Percentiles rank a stretch among this genome's conserved stretches.
These are phyloP conservation scores for Papilio protenor DNA, from an alignment of 2,888 invertebrate species.

Conservation along the genomic window DNA sequence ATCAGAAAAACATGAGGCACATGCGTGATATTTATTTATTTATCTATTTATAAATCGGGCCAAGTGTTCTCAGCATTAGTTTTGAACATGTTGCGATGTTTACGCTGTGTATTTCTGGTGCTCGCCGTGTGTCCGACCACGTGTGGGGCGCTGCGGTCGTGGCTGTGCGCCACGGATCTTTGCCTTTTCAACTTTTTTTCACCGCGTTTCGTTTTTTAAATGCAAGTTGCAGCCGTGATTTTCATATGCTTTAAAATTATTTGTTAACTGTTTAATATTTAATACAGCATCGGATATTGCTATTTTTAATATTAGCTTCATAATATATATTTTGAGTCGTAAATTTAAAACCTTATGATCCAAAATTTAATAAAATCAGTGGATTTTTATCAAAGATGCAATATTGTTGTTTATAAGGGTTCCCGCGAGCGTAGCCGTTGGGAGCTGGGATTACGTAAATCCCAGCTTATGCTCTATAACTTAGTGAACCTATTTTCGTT, in stretches of 20 bases:
- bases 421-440: conserved; percentile 21
- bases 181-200: conserved; percentile 44
- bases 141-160: conserved; percentile 59
- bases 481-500: conserved; percentile 39
- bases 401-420: conserved; percentile 45
- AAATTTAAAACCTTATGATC: conserved; percentile 43
- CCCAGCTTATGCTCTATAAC: conserved; percentile 41
- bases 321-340: conserved; percentile 7
- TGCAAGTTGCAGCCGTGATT: conserved; percentile 30
- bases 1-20: conserved; percentile 7
- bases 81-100: conserved; percentile 77
- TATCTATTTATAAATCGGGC: conserved; percentile 75
- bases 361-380: conserved; percentile 46
- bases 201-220: conserved; percentile 43
- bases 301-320: neutral
- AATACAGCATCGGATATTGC: neutral
- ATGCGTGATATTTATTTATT: conserved; percentile 60
- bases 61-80: conserved; percentile 76
- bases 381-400: conserved; percentile 46
- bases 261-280: conserved; percentile 20
- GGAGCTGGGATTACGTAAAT: conserved; percentile 40
- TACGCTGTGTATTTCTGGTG: conserved; percentile 78
- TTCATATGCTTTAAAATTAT: conserved; percentile 4
- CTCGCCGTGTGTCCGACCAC: conserved; percentile 72
- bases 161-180: conserved; percentile 34